Percentiles rank a stretch among this genome's conserved stretches.
Evolutionary conservation across 2,888 invertebrate species (phyloP).

Genomic region (Campopleginae sp.): DNA sequence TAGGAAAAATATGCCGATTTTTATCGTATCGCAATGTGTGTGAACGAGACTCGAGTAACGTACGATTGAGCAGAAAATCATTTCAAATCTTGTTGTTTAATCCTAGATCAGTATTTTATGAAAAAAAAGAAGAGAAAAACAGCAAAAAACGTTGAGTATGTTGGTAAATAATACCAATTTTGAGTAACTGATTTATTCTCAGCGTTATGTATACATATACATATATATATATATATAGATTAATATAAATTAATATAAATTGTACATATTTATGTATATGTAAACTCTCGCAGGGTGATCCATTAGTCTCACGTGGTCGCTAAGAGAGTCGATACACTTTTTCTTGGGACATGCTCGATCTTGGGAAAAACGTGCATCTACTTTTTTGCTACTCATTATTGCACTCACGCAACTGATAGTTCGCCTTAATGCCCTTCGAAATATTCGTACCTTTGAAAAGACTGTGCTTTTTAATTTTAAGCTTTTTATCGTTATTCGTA

Average conservation of each 20-base stretch:
- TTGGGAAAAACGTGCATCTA: no score
- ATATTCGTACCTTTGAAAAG: constrained; percentile 66
- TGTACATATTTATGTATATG: constrained; percentile 11
- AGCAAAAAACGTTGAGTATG: constrained; percentile 31
- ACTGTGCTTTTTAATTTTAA: constrained; percentile 64
- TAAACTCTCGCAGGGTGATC: neutral
- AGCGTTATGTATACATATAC: constrained; percentile 40
- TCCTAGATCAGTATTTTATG: constrained; percentile 65
- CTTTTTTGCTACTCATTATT: no score
- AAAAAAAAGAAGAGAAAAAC: neutral
- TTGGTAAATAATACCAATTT: constrained; percentile 40
- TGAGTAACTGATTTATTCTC: constrained; percentile 40
- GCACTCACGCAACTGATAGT: neutral
- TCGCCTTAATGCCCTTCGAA: constrained; percentile 39
- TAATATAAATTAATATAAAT: neutral
- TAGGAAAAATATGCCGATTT: constrained; percentile 26
- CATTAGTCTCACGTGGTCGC: no score
- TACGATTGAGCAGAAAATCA: constrained; percentile 52
- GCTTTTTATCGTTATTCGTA: constrained; percentile 50
- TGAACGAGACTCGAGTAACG: constrained; percentile 30
- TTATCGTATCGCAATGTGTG: constrained; percentile 32
- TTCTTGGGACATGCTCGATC: no score
- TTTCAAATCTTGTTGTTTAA: constrained; percentile 62
- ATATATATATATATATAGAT: neutral
- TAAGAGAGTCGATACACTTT: no score